Conservation (phyloP, 2,113 vertebrate genomes). For the Thamnophis sirtalis region DNA sequence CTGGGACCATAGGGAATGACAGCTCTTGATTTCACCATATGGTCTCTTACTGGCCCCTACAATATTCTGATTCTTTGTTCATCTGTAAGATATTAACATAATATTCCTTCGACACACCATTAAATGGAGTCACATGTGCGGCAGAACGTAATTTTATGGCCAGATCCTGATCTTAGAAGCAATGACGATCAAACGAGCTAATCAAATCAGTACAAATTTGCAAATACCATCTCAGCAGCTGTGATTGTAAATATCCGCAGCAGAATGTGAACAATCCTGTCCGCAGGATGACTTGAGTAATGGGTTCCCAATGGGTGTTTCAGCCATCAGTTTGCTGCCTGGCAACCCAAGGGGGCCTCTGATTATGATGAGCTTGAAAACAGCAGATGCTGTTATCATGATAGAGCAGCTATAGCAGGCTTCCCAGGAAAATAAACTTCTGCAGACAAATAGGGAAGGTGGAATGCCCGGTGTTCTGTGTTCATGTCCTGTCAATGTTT, state of each 20-base stretch:
- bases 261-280: slow-evolving; percentile 59
- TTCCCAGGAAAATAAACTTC: slow-evolving; percentile 3
- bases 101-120: slow-evolving; percentile 57
- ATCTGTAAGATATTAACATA: slow-evolving; percentile 62
- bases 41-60: slow-evolving; percentile 48
- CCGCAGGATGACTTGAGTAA: slow-evolving; percentile 65
- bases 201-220: slow-evolving; percentile 79
- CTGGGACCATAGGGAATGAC: slow-evolving; percentile 46
- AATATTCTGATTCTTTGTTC: slow-evolving; percentile 31
- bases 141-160: slow-evolving; percentile 68
- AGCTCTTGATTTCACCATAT: slow-evolving; percentile 48
- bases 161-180: slow-evolving; percentile 59
- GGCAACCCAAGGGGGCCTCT: slow-evolving; percentile 53
- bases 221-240: slow-evolving; percentile 72
- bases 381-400: slow-evolving; percentile 50
- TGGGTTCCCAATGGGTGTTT: slow-evolving; percentile 65
- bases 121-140: slow-evolving; percentile 56
- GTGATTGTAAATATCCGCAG: slow-evolving; percentile 64
- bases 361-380: slow-evolving; percentile 52
- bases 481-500: slow-evolving; percentile 6
- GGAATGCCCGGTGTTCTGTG: not conserved
- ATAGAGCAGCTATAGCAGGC: slow-evolving; percentile 40
- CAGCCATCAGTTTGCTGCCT: slow-evolving; percentile 61
- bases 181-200: slow-evolving; percentile 70
- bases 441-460: slow-evolving; percentile 2